Evolutionary conservation across 1,140 invertebrate species (phyloP).

Genomic region (Drosophila lini): DNA sequence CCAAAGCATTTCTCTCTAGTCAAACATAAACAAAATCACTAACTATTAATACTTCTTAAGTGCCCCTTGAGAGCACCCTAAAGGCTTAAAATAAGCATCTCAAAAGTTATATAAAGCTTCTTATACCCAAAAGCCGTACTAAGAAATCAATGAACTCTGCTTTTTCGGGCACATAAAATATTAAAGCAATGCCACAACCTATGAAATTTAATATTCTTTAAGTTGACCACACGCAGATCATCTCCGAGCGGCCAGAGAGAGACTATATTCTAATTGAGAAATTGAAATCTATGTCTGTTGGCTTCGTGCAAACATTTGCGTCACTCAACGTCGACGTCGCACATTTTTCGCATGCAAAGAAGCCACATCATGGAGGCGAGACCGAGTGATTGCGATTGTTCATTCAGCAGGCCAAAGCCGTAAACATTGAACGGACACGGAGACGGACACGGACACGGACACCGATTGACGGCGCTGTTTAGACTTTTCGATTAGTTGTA

Average conservation of each 20-base stretch:
- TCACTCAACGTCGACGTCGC: slow-evolving; percentile 26
- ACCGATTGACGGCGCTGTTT: slow-evolving; percentile 50
- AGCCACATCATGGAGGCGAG: slow-evolving; percentile 31
- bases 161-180: slow-evolving; percentile 6
- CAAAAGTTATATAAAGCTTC: slow-evolving; percentile 20
- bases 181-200: slow-evolving; percentile 4
- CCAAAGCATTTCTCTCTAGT: neutral
- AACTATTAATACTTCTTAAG: slow-evolving; percentile 1
- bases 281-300: slow-evolving; percentile 46
- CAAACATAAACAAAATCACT: neutral
- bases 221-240: slow-evolving; percentile 14
- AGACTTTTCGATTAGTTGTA: slow-evolving; percentile 63
- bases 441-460: slow-evolving; percentile 5
- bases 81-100: slow-evolving; percentile 9
- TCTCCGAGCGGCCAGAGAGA: slow-evolving; percentile 12
- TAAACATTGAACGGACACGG: slow-evolving; percentile 41
- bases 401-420: slow-evolving; percentile 40
- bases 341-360: slow-evolving; percentile 51
- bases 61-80: neutral
- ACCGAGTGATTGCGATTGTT: slow-evolving; percentile 13
- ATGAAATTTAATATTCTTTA: slow-evolving; percentile 32
- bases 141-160: slow-evolving; percentile 28
- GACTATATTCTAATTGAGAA: slow-evolving; percentile 48
- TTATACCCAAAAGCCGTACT: neutral
- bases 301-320: slow-evolving; percentile 45